Base-by-base conservation (phyloP, 2,113 vertebrate species). In the Eptatretus burgeri region DNA sequence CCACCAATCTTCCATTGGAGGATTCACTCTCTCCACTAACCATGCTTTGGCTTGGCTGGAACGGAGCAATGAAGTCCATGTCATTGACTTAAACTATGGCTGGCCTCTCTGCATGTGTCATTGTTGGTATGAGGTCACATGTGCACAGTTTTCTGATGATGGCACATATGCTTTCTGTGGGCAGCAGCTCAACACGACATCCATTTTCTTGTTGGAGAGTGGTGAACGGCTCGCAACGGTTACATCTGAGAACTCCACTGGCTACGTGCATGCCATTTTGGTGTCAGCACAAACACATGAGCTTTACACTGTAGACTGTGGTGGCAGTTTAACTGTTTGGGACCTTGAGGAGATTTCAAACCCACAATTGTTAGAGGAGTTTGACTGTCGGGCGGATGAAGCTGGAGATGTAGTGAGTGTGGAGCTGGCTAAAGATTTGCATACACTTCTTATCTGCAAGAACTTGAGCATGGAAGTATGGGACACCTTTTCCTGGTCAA, bases 41-140 rank as follows among this genome's bases (percentile, higher is more conserved):
- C 91, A 96, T n/a, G 84, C 80, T 1, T 81, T 98, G 63, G 89
- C 86, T 5, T 98, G 91, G 91, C 78, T 96, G 27, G 89, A 98
- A 68, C 85, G 87, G 66, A 98, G 89, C 72, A 98, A 91, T 77
- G 83, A 91, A 1, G 81, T 96, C 66, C 91, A 83, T 10, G 85
- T 96, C 51, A 93, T 98, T 16, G 91, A 98, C 68, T 73, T 98
- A 62, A 78, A 85, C 17, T 98, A 93, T 0, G 86, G 91, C 1
- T 96, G 89, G 91, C 91, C 91, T 14, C 80, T 98, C 50, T 89
- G 94, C 75, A 86, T 94, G 69, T 94, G 95, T 72, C 89, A 93
- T 69, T 98, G 91, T 74, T 98, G 91, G 91, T 94, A 98, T 0
- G 91, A 98, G 72, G 86, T 98, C 65, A 98, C 91, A 9, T 96